A percentile compares a stretch with the other conserved stretches of the same genome.
Conservation (phyloP, 2,113 vertebrate genomes). For the Edolisoma coerulescens region DNA sequence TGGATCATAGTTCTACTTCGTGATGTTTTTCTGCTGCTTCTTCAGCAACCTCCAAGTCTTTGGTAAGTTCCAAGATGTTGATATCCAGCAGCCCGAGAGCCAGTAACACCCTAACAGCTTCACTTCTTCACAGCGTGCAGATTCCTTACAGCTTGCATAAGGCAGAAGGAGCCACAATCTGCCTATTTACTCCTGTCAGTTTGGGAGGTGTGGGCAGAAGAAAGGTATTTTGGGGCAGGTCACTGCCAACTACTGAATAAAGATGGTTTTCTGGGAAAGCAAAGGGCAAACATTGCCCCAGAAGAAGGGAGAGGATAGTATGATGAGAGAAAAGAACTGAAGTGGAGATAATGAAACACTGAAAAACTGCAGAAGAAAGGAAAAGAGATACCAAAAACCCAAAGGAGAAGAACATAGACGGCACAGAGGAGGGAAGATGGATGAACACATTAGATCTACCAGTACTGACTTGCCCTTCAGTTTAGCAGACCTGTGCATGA, state of each 20-base stretch:
- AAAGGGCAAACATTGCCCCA: not conserved
- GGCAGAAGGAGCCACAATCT: not conserved
- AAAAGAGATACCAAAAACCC: not conserved
- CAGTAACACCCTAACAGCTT: not conserved
- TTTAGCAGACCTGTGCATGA: not conserved
- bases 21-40: not conserved
- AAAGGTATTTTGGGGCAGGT: not conserved
- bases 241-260: not conserved
- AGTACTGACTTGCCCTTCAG: not conserved
- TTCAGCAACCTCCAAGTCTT: not conserved
- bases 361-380: not conserved
- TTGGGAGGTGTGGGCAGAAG: not conserved
- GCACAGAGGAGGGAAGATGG: not conserved
- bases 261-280: not conserved
- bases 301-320: not conserved
- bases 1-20: not conserved
- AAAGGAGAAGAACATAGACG: not conserved
- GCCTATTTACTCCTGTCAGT: not conserved
- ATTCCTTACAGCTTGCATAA: not conserved
- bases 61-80: not conserved
- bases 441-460: not conserved
- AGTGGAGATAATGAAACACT: not conserved
- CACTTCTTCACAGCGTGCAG: rapidly evolving
- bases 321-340: not conserved
- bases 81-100: not conserved